Evolutionary conservation across 2,888 invertebrate genomes (phyloP).

Genomic region (Eubasilissa splendida): DNA sequence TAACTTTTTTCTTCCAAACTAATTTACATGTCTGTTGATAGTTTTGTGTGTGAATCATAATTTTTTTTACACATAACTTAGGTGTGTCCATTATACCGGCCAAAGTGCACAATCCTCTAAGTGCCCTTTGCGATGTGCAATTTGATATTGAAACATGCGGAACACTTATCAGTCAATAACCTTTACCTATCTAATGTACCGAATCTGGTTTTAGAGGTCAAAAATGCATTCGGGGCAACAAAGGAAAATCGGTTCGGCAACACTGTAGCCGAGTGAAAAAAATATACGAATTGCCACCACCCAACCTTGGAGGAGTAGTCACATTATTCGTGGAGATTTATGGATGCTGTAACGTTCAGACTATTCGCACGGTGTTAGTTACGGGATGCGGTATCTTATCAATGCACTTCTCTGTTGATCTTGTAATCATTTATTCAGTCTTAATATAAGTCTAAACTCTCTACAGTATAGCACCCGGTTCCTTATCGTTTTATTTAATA

Average conservation of each 20-base stretch:
- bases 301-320: neutral
- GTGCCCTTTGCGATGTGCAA: conserved; percentile 36
- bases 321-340: neutral
- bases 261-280: conserved; percentile 23
- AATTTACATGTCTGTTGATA: too few species aligned
- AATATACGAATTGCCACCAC: neutral
- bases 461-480: neutral
- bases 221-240: conserved; percentile 36
- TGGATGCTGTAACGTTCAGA: neutral
- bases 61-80: too few species aligned
- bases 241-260: conserved; percentile 29
- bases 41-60: too few species aligned
- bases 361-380: too few species aligned
- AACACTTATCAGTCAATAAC: conserved; percentile 40
- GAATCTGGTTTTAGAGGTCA: conserved; percentile 39
- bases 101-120: conserved; percentile 17
- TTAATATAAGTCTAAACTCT: neutral
- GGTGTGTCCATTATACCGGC: neutral
- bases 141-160: conserved; percentile 37
- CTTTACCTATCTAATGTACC: conserved; percentile 18
- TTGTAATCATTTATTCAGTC: neutral
- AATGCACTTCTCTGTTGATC: conserved; percentile 14
- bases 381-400: conserved; percentile 5
- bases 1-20: too few species aligned
- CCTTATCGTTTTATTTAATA: too few species aligned